phyloP scores from a whole-genome alignment of 2,797 vertebrate species.

The Onychomys arenicola region DNA sequence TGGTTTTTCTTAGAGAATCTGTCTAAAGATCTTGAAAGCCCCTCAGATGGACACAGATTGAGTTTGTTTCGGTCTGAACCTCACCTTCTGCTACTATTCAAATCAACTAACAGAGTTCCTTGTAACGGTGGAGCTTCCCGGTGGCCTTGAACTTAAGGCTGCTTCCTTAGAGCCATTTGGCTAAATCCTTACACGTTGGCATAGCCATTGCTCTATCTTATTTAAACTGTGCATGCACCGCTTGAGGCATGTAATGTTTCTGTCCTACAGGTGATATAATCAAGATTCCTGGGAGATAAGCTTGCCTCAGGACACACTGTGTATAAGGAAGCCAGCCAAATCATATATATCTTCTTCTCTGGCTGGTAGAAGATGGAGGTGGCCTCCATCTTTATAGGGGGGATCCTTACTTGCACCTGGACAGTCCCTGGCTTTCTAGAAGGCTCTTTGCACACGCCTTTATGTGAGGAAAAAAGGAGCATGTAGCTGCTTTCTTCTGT shows the following conservation, averaged over 20 bases:
- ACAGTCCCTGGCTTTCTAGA: not conserved
- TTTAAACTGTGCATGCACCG: not conserved
- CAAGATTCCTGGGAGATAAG: not conserved
- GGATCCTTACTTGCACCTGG: not conserved
- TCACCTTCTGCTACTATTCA: not conserved
- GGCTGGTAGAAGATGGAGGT: not conserved
- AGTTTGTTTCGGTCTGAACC: not conserved
- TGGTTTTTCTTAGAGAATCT: not conserved
- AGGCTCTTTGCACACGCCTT: not conserved
- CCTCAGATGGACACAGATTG: not conserved
- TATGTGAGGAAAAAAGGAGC: not conserved
- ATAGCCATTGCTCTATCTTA: not conserved
- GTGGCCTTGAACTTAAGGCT: not conserved
- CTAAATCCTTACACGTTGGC: not conserved
- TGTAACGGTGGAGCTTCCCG: not conserved
- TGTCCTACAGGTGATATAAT: not conserved
- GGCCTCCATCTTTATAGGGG: not conserved
- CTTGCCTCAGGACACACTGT: not conserved
- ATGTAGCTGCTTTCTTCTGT: not conserved
- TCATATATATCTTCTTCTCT: not conserved
- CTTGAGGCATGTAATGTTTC: not conserved
- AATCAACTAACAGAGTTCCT: not conserved
- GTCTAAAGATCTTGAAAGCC: conserved; percentile 29
- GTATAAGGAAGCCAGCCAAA: not conserved
- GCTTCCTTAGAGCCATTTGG: not conserved